phyloP scores from a whole-genome alignment of 1,140 invertebrate genomes.

The Pachypsylla venusta region DNA sequence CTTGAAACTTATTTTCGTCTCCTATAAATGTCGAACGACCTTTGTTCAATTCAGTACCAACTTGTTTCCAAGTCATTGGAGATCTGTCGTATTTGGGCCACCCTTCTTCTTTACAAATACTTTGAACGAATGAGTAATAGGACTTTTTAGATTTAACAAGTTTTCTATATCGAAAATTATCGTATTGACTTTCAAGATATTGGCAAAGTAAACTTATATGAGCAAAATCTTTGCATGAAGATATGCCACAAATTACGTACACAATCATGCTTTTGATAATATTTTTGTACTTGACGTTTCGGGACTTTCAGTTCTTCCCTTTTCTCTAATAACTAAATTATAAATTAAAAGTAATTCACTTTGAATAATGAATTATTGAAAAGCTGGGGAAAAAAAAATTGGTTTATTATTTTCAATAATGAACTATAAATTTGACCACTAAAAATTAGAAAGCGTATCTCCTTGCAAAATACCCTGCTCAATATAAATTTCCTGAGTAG shows the following conservation, averaged over 20 bases:
- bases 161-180: neutral
- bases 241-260: neutral
- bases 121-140: neutral
- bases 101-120: neutral
- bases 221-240: neutral
- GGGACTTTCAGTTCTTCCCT: too few relatives aligned
- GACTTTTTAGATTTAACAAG: neutral
- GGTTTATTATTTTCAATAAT: too few relatives aligned
- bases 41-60: neutral
- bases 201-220: neutral
- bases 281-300: too few relatives aligned
- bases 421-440: too few relatives aligned
- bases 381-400: too few relatives aligned
- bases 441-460: too few relatives aligned
- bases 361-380: too few relatives aligned
- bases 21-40: neutral
- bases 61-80: neutral
- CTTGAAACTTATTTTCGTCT: slow-evolving; percentile 8
- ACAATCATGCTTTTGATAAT: too few relatives aligned
- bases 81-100: neutral
- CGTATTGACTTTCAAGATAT: neutral
- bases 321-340: too few relatives aligned
- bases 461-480: too few relatives aligned
- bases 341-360: too few relatives aligned
- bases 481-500: too few relatives aligned